Evolutionary conservation across 2,113 vertebrate genomes (phyloP), one percentile per base, ranked within the genome.

Genomic region (Oreochromis aureus): DNA sequence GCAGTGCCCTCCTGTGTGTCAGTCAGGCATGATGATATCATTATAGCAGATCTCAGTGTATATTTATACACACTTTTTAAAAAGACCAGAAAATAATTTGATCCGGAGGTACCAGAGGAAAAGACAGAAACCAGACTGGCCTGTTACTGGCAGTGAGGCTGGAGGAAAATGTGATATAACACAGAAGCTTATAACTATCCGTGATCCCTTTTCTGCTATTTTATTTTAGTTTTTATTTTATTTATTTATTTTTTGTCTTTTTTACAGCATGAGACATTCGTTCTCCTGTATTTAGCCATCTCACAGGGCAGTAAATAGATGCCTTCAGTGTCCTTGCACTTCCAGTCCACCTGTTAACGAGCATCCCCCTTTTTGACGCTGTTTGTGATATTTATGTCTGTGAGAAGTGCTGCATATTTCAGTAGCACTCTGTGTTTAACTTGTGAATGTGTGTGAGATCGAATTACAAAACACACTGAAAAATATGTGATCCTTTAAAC

Each of bases 281-380:
- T 76, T 76, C 51, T 71, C 34, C 16, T 59, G 16, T 27, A 56
- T 82, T 69, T 9, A 86, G 53, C 73, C 32, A 58, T 80, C 46
- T 34, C 86, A 63, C 44, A 30, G 76, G 78, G 86, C 34, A 86
- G 71, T 86, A 87, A 89, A 92, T 82, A 46, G 86, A 85, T 6
- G 7, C 48, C 15, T 56, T 87, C 56, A 7, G 63, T 78, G 83
- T 83, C 83, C 78, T 84, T 86, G 66, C 39, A 30, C 69, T 73
- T 87, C 34, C 19, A 16, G 83, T 84, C 84, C 90, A 95, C 93
- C 93, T 94, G 92, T 92, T 93, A 36, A 80, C 66, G 4, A 80
- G 85, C 82, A 11, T 61, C 80, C 83, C 71, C 86, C 54, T 24
- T 78, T 48, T 34, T 92, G 86, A 80, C 2, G 46, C 69, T 80